phyloP scores from a whole-genome alignment of 1,140 invertebrate genomes.

The Lepidurus apus region DNA sequence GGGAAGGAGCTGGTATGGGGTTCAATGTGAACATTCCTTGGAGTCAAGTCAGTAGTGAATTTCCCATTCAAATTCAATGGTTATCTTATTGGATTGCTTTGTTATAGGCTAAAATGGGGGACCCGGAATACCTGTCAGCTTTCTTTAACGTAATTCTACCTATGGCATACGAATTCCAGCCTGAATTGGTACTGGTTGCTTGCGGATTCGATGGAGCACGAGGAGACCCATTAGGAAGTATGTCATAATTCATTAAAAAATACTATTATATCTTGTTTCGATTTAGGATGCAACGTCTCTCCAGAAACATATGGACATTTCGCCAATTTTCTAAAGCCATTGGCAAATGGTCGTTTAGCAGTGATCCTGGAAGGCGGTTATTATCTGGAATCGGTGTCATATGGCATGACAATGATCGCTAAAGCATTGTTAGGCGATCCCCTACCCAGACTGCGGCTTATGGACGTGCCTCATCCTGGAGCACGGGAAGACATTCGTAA shows the following conservation, averaged over 20 bases:
- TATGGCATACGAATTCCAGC: constrained; percentile 82
- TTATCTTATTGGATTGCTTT: constrained; percentile 30
- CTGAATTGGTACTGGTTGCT: constrained; percentile 83
- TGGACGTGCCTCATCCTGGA: background rate
- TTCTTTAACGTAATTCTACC: constrained; percentile 85
- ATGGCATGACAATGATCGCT: constrained; percentile 77
- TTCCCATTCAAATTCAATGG: background rate
- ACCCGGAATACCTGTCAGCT: constrained; percentile 81
- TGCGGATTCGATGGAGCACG: constrained; percentile 91
- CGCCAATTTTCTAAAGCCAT: constrained; percentile 71
- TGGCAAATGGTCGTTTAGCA: constrained; percentile 77
- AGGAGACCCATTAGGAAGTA: constrained; percentile 79
- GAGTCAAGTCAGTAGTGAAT: constrained; percentile 64
- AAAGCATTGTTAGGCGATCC: constrained; percentile 82
- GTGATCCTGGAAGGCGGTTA: constrained; percentile 90
- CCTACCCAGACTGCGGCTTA: constrained; percentile 46
- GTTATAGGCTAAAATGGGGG: constrained; percentile 69
- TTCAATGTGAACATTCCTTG: constrained; percentile 89
- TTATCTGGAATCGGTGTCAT: constrained; percentile 75
- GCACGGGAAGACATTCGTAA: background rate
- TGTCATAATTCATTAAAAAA: background rate
- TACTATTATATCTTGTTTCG: constrained; percentile 7
- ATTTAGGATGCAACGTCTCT: constrained; percentile 66
- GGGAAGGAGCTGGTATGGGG: constrained; percentile 62
- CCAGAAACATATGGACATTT: constrained; percentile 85